These are phyloP conservation scores for Trachemys scripta DNA, from an alignment of 2,113 vertebrate species.

Conservation along the genomic window DNA sequence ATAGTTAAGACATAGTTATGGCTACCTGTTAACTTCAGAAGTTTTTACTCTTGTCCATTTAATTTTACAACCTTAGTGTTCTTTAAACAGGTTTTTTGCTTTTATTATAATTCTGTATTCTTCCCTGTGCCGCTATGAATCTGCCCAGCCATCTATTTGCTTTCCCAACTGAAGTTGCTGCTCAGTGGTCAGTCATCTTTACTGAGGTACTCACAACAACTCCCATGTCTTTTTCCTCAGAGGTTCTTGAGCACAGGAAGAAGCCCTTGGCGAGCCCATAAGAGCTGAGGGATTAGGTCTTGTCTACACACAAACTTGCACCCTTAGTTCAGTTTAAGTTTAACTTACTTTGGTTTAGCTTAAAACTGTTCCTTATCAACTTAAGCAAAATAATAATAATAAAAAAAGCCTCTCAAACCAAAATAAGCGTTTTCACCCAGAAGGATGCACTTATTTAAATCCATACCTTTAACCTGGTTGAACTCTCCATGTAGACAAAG, in stretches of 20 bases:
- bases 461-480: not conserved
- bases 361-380: slow-evolving; percentile 1
- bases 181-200: not conserved
- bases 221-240: not conserved
- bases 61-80: not conserved
- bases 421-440: not conserved
- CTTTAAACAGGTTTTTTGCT: not conserved
- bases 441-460: not conserved
- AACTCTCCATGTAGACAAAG: not conserved
- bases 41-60: not conserved
- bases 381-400: not conserved
- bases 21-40: not conserved
- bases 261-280: not conserved
- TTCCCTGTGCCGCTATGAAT: accelerated
- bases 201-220: not conserved
- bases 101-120: not conserved
- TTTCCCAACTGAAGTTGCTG: not conserved
- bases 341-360: not conserved
- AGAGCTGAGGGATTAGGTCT: not conserved
- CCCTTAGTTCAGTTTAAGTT: slow-evolving; percentile 4
- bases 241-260: not conserved
- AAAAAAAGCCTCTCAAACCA: not conserved
- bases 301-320: not conserved
- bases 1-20: not conserved
- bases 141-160: accelerated